phyloP scores from a whole-genome alignment of 1,140 invertebrate species.

The Drosophila varians region DNA sequence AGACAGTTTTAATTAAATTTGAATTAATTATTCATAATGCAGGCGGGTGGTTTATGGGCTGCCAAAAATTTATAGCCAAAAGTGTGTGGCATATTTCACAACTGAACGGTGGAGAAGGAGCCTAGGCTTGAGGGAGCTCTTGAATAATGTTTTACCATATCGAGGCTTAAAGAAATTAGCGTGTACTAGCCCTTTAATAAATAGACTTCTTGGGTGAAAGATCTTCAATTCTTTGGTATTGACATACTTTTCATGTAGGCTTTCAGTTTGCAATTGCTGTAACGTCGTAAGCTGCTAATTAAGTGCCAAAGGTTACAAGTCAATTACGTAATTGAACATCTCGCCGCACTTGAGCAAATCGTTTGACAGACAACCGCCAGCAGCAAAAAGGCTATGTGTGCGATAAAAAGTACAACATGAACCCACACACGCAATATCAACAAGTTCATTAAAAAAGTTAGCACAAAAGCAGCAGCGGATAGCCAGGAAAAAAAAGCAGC shows the following conservation, averaged over 20 bases:
- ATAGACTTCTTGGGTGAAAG: not conserved
- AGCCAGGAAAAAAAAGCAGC: constrained; percentile 34
- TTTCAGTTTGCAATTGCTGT: constrained; percentile 34
- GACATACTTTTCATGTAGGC: not conserved
- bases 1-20: constrained; percentile 77
- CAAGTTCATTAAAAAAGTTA: constrained; percentile 73
- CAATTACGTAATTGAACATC: constrained; percentile 49
- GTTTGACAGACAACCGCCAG: constrained; percentile 56
- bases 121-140: not conserved
- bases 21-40: constrained; percentile 69
- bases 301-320: constrained; percentile 58
- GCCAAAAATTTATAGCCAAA: constrained; percentile 60
- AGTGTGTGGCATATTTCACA: constrained; percentile 63
- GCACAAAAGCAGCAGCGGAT: constrained; percentile 34
- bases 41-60: constrained; percentile 31
- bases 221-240: not conserved
- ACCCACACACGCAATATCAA: constrained; percentile 58
- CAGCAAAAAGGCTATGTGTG: not conserved
- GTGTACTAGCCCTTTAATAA: not conserved
- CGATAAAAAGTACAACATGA: constrained; percentile 14
- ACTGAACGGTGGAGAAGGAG: not conserved
- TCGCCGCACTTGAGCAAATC: constrained; percentile 49
- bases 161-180: not conserved
- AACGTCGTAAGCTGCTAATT: constrained; percentile 30
- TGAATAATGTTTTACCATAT: constrained; percentile 5